Evolutionary conservation across 2,888 invertebrate genomes (phyloP).

Genomic region (Heliconius cydno): DNA sequence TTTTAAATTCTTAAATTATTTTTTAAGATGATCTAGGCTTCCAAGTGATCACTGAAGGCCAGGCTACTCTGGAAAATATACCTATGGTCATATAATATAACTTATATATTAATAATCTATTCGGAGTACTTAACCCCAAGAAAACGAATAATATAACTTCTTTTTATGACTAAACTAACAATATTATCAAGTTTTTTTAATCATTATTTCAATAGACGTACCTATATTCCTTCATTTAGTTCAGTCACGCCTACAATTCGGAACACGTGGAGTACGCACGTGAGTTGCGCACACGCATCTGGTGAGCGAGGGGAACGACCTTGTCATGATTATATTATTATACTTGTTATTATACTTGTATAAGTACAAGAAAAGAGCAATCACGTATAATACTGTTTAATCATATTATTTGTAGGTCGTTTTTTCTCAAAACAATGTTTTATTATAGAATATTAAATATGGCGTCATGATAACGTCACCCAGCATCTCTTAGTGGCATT

Average conservation of each 20-base stretch:
- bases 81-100: too few relatives aligned
- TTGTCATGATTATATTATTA: constrained; percentile 30
- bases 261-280: constrained; percentile 45
- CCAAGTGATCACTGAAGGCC: too few relatives aligned
- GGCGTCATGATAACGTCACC: background rate
- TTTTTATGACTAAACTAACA: background rate
- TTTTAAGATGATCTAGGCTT: too few relatives aligned
- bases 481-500: background rate
- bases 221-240: constrained; percentile 10
- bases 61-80: too few relatives aligned
- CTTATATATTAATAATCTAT: too few relatives aligned
- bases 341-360: too few relatives aligned
- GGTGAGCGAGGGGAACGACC: constrained; percentile 35
- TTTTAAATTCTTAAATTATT: too few relatives aligned
- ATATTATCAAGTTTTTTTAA: background rate
- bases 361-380: constrained; percentile 23
- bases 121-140: too few relatives aligned
- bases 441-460: background rate
- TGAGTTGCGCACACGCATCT: constrained; percentile 46
- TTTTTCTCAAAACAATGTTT: background rate
- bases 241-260: constrained; percentile 33
- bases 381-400: background rate
- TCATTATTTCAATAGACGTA: background rate
- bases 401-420: background rate
- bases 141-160: background rate